Base-by-base conservation (phyloP, 2,888 invertebrate genomes). In the Pristionchus mayeri region DNA sequence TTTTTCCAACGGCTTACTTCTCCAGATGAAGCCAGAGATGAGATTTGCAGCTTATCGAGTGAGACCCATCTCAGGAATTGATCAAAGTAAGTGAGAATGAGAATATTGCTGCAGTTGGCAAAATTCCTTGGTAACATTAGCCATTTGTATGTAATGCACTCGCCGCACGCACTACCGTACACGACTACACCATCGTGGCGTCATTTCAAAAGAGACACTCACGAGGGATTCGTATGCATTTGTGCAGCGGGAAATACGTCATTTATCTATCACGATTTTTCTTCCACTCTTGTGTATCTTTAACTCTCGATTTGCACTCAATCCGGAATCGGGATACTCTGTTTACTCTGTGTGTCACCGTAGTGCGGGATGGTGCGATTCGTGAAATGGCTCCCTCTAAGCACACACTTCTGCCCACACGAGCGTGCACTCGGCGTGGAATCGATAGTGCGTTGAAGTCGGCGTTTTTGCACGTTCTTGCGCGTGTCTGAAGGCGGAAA, bases 401-500 rank as follows among this genome's bases (percentile, higher is more conserved):
- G 40, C 71, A 18, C 71, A 71, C 71, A 9, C 71, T 21, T n/a
- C n/a, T 9, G 13, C 30, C 34, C 40, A 44, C 71, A 71, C 63
- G 34, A 63, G 34, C 34, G 30, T 18, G 27, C 24, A 34, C 40
- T 3, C 40, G n/a, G 44, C 6, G 18, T 1, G 30, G 30, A 30
- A 48, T 48, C 50, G 27, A 76, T 76, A 76, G 18, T 34, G 24
- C n/a, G 18, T 16, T 40, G 37, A 24, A 24, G 3, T 71, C 71
- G 37, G n/a, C 71, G 40, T 21, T 24, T 21, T n/a, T 3, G 18
- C 40, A 40, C 40, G 40, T 71, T 40, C 40, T 71, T 71, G 71
- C 71, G 63, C 24, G 71, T 21, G 18, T 71, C 71, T 71, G 71
- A 24, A 34, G 71, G 37, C 71, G 71, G 71, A 44, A 71, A 71